phyloP scores from a whole-genome alignment of 2,888 invertebrate genomes.

The Dasysyrphus albostriatus region DNA sequence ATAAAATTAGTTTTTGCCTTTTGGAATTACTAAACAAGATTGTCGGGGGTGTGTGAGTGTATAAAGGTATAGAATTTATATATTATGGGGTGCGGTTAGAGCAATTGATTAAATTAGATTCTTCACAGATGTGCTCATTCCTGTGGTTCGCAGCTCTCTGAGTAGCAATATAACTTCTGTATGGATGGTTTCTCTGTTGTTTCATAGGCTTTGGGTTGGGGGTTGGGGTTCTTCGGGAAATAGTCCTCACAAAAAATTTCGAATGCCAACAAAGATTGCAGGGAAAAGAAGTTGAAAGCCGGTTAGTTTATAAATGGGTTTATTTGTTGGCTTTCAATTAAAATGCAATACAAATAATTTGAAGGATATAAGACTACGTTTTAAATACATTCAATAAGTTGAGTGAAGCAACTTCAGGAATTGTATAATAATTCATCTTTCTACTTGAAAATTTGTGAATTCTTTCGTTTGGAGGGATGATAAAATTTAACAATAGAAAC shows the following conservation, averaged over 20 bases:
- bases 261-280: neutral
- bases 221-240: neutral
- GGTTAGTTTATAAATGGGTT: constrained; percentile 59
- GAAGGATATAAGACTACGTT: neutral
- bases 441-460: neutral
- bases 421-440: neutral
- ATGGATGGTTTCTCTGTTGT: constrained; percentile 28
- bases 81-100: constrained; percentile 67
- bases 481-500: neutral
- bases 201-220: neutral
- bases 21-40: constrained; percentile 63
- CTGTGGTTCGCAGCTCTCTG: constrained; percentile 19
- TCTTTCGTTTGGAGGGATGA: neutral
- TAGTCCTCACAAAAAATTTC: constrained; percentile 49
- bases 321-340: constrained; percentile 74
- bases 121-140: constrained; percentile 70
- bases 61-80: neutral
- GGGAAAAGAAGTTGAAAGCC: constrained; percentile 10
- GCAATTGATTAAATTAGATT: constrained; percentile 76
- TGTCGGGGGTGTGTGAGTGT: constrained; percentile 29
- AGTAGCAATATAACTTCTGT: constrained; percentile 43
- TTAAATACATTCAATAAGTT: neutral
- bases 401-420: neutral
- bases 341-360: constrained; percentile 70
- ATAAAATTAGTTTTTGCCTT: constrained; percentile 76